Percentiles rank a stretch among this genome's conserved stretches.
These are phyloP conservation scores for Chrysotoxum bicinctum DNA, from an alignment of 2,888 invertebrate species.

Conservation along the genomic window DNA sequence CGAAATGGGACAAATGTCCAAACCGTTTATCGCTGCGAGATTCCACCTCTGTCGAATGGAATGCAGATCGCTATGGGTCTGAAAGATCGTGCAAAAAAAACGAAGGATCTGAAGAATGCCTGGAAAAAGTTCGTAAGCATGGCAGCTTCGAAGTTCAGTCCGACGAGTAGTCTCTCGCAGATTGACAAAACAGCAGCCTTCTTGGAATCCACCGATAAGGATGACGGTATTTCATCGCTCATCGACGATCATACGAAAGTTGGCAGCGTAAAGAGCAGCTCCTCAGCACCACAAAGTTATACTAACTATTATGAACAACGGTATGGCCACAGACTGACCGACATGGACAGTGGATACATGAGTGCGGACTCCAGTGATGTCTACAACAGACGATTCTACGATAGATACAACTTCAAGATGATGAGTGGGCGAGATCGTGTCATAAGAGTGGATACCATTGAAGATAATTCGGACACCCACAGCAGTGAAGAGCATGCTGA, in stretches of 20 bases:
- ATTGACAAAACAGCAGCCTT: constrained; percentile 74
- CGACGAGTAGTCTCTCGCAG: constrained; percentile 79
- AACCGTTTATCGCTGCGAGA: constrained; percentile 81
- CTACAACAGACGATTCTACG: constrained; percentile 82
- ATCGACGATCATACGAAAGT: constrained; percentile 77
- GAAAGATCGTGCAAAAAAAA: constrained; percentile 81
- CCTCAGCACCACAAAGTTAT: constrained; percentile 75
- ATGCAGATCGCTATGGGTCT: constrained; percentile 82
- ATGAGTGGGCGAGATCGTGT: constrained; percentile 77
- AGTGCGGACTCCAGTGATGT: constrained; percentile 90
- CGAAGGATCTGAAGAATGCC: constrained; percentile 81
- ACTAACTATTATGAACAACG: constrained; percentile 79
- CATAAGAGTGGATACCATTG: constrained; percentile 79
- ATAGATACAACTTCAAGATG: constrained; percentile 80
- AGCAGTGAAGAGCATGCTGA: constrained; percentile 32
- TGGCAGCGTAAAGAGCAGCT: constrained; percentile 76
- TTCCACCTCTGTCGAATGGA: constrained; percentile 80
- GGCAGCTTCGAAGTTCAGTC: constrained; percentile 81
- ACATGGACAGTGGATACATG: constrained; percentile 92
- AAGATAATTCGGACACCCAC: constrained; percentile 77
- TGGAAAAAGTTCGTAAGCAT: constrained; percentile 81
- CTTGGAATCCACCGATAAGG: constrained; percentile 77
- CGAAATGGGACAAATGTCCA: constrained; percentile 78
- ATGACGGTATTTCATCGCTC: constrained; percentile 80
- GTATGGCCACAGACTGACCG: constrained; percentile 81